Percentiles rank a stretch among this genome's conserved stretches.
These are phyloP conservation scores for Halyomorpha halys DNA, from an alignment of 1,140 invertebrate species.

Conservation along the genomic window DNA sequence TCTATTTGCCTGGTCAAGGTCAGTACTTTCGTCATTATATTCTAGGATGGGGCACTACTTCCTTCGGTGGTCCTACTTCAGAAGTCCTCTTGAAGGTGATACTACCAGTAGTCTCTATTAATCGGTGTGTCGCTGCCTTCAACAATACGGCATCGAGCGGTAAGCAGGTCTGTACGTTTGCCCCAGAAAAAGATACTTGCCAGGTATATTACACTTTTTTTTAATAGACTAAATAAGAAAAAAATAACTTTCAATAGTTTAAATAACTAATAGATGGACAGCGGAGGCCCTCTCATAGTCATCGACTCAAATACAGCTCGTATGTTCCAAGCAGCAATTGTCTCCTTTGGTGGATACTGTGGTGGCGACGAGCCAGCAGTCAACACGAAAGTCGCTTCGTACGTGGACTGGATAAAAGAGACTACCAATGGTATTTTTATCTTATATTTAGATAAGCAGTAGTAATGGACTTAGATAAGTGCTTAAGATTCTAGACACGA, in stretches of 20 bases:
- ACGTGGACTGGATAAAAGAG: background rate
- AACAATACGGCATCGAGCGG: background rate
- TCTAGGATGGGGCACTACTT: slow-evolving; percentile 6
- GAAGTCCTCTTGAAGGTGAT: background rate
- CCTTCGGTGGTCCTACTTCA: background rate
- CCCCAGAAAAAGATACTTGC: slow-evolving; percentile 1
- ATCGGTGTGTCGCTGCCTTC: background rate
- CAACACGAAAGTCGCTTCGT: background rate
- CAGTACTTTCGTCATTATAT: too few relatives aligned
- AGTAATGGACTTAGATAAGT: too few relatives aligned
- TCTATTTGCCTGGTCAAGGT: too few relatives aligned
- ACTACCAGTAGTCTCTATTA: background rate
- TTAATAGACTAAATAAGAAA: too few relatives aligned
- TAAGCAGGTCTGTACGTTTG: slow-evolving; percentile 5
- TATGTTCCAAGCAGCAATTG: background rate
- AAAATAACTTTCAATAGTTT: too few relatives aligned
- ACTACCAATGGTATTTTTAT: background rate
- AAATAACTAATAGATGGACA: background rate
- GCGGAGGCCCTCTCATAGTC: background rate
- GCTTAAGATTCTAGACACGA: too few relatives aligned
- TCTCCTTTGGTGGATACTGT: background rate
- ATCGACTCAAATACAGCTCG: too few relatives aligned
- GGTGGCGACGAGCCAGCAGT: background rate
- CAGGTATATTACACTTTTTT: too few relatives aligned
- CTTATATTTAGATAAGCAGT: background rate